Conservation (phyloP, 2,888 invertebrate genomes). For the Tetropium fuscum region DNA sequence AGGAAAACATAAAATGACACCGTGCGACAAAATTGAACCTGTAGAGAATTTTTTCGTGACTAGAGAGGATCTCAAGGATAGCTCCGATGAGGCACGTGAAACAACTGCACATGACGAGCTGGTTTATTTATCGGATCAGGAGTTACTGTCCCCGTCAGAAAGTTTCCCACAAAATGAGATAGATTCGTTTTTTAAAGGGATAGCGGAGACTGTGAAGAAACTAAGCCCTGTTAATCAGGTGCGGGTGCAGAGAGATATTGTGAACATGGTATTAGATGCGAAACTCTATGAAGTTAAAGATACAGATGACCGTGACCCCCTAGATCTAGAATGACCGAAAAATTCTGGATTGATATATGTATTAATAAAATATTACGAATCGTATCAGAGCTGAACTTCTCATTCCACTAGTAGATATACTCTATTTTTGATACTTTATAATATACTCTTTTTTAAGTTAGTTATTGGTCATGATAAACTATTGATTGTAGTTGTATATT, state of each 20-base stretch:
- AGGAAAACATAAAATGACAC: neutral
- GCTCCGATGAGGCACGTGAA: neutral
- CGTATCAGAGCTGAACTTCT: too few relatives aligned
- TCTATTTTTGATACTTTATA: too few relatives aligned
- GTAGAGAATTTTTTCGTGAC: constrained; percentile 12
- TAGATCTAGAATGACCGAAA: neutral
- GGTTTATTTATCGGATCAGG: neutral
- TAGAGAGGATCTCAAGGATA: constrained; percentile 7
- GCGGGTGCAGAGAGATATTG: constrained; percentile 40
- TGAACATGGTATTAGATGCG: constrained; percentile 41
- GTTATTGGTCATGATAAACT: too few relatives aligned
- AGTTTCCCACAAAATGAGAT: constrained; percentile 29
- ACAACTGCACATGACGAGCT: neutral
- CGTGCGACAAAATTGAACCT: constrained; percentile 5
- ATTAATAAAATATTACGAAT: neutral
- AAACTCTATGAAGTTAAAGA: constrained; percentile 43
- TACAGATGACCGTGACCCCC: constrained; percentile 21
- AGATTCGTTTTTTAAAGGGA: constrained; percentile 43
- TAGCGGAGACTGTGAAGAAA: constrained; percentile 43
- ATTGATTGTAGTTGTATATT: too few relatives aligned
- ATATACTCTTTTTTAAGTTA: too few relatives aligned
- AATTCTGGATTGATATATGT: neutral
- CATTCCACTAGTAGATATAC: too few relatives aligned
- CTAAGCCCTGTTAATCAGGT: constrained; percentile 42
- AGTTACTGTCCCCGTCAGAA: neutral